Base-by-base conservation (phyloP, 2,113 vertebrate genomes). In the Eleginops maclovinus region DNA sequence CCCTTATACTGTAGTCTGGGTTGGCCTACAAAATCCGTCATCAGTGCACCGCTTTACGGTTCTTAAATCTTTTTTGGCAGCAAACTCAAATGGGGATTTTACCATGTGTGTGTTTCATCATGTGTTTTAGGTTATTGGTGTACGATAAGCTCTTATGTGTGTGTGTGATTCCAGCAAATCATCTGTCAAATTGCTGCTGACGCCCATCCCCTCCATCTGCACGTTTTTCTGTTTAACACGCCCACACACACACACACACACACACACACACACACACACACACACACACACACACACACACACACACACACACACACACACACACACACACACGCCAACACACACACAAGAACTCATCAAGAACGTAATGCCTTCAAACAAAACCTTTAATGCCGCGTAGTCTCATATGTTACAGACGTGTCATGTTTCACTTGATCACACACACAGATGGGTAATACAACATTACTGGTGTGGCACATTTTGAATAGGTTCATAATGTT, bases 401-500 rank as follows among this genome's bases (percentile, higher is more conserved):
- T 64, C 75, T 85, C 46, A 19, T 76, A 43, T 68, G 68, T 81
- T 62, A 58, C 61, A 50, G 46, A 47, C 72, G 43, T 78, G 54
- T 65, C 54, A n/a, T 47, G 80, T 77, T 77, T 73, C 78, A 82
- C 88, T 81, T 75, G 75, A 68, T 66, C 83, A 85, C 86, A 65
- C 83, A 58, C 82, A 81, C 84, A 92, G 89, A 90, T 79, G 75
- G 89, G 69, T 81, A 59, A 84, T 16, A 72, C 75, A 60, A 56
- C 74, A 26, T 84, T 60, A 81, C 72, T 74, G 2, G 44, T 77
- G 63, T 82, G 85, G 76, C 82, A 75, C 72, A 85, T 88, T 92
- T 82, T 82, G 80, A 92, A 92, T 90, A 72, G 82, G 84, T 78
- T 86, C 11, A 73, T 88, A 88, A 91, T 88, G 90, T 93, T 91